These are phyloP conservation scores for Danio albolineatus DNA, from an alignment of 2,797 vertebrate genomes.

Conservation along the genomic window DNA sequence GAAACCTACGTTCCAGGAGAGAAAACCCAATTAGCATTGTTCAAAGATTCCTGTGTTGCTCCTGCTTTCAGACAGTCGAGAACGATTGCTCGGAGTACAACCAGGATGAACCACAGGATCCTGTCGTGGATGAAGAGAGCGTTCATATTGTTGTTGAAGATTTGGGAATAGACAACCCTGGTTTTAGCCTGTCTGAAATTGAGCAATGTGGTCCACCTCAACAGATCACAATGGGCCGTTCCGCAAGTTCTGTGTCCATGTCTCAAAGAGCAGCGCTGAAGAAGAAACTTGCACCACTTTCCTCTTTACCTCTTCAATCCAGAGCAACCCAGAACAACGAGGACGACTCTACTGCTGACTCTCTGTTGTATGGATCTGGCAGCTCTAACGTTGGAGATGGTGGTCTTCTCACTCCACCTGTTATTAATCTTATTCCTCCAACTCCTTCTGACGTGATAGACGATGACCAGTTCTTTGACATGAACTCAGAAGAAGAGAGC, in stretches of 20 bases:
- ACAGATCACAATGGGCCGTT: conserved; percentile 51
- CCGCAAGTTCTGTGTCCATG: conserved; percentile 67
- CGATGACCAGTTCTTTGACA: conserved; percentile 79
- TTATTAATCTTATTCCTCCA: conserved; percentile 78
- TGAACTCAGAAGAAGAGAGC: conserved; percentile 66
- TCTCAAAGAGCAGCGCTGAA: conserved; percentile 65
- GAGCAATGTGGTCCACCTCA: conserved; percentile 40
- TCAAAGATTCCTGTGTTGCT: conserved; percentile 70
- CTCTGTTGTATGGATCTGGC: conserved; percentile 56
- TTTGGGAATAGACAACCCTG: conserved; percentile 75
- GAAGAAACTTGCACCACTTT: conserved; percentile 69
- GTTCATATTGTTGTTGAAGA: conserved; percentile 75
- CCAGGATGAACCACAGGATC: conserved; percentile 58
- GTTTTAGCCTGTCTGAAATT: conserved; percentile 67
- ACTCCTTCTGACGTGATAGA: conserved; percentile 71
- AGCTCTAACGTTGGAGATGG: conserved; percentile 40
- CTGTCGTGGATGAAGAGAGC: conserved; percentile 58
- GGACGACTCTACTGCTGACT: conserved; percentile 52
- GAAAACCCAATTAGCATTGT: conserved; percentile 29
- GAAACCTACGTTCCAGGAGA: conserved; percentile 47
- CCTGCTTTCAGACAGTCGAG: conserved; percentile 62
- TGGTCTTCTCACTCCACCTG: conserved; percentile 67
- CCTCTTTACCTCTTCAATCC: conserved; percentile 69
- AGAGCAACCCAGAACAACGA: conserved; percentile 50
- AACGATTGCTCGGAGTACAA: conserved; percentile 57